Conservation (phyloP, 2,888 invertebrate genomes). For the Agonopterix arenella region DNA sequence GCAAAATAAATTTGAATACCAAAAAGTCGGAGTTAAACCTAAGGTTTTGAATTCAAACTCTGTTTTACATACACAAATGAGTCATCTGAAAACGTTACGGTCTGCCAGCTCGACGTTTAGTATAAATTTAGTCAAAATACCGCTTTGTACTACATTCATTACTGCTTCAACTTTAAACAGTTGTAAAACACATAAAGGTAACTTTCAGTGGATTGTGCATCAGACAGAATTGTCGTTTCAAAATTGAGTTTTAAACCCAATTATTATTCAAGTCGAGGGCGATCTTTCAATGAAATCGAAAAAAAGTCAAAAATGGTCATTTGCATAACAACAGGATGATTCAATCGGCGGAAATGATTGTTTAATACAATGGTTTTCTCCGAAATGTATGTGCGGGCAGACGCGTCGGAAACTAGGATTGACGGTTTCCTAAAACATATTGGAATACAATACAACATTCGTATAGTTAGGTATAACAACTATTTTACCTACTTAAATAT, state of each 20-base stretch:
- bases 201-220: not conserved
- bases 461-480: too few species aligned
- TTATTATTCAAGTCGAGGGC: conserved; percentile 19
- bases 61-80: conserved; percentile 52
- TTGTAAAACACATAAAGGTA: not conserved
- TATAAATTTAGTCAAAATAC: not conserved
- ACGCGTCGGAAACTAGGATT: conserved; percentile 25
- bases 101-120: conserved; percentile 14
- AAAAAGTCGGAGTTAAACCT: conserved; percentile 37
- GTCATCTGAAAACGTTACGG: conserved; percentile 43
- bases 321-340: conserved; percentile 38
- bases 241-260: conserved; percentile 1
- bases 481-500: too few species aligned
- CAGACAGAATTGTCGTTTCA: not conserved
- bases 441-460: too few species aligned
- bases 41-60: conserved; percentile 40
- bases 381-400: conserved; percentile 30
- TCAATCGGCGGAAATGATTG: conserved; percentile 63
- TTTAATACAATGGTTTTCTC: conserved; percentile 52
- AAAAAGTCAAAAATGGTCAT: conserved; percentile 29
- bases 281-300: conserved; percentile 43
- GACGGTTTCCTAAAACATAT: not conserved
- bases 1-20: conserved; percentile 33
- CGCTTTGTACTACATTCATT: too few species aligned
- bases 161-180: too few species aligned